phyloP scores from a whole-genome alignment of 2,797 vertebrate genomes.

The Acipenser transmontanus region DNA sequence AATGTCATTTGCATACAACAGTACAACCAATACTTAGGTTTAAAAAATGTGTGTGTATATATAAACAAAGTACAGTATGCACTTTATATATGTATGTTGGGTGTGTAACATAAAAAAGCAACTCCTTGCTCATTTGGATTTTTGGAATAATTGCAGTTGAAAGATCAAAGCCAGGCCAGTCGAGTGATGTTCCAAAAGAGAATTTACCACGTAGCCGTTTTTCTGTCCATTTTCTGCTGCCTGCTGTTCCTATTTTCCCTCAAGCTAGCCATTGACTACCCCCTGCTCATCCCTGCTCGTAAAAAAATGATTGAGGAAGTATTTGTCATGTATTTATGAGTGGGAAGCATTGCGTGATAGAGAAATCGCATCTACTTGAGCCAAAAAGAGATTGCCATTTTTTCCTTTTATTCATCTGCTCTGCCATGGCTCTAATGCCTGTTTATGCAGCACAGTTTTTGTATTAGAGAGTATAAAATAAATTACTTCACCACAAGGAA shows the following conservation, averaged over 20 bases:
- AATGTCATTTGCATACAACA: too few relatives aligned
- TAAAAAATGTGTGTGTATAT: conserved; percentile 7
- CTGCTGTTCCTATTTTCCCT: conserved; percentile 86
- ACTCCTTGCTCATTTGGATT: conserved; percentile 76
- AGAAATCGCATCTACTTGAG: conserved; percentile 82
- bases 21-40: too few relatives aligned
- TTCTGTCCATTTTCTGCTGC: conserved; percentile 85
- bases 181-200: conserved; percentile 95
- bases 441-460: conserved; percentile 59
- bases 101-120: conserved; percentile 59
- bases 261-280: conserved; percentile 86
- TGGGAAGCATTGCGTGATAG: conserved; percentile 87
- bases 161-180: conserved; percentile 91
- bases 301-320: conserved; percentile 99
- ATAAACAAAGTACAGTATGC: not conserved
- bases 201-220: conserved; percentile 88
- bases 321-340: conserved; percentile 99
- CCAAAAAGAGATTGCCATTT: conserved; percentile 73
- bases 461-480: conserved; percentile 57
- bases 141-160: conserved; percentile 88
- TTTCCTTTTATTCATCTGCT: conserved; percentile 50
- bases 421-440: conserved; percentile 50
- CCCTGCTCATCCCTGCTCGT: conserved; percentile 94
- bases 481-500: conserved; percentile 55
- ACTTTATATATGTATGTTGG: conserved; percentile 39